Base-by-base conservation (phyloP, 2,888 invertebrate species). In the Hyalella azteca region DNA sequence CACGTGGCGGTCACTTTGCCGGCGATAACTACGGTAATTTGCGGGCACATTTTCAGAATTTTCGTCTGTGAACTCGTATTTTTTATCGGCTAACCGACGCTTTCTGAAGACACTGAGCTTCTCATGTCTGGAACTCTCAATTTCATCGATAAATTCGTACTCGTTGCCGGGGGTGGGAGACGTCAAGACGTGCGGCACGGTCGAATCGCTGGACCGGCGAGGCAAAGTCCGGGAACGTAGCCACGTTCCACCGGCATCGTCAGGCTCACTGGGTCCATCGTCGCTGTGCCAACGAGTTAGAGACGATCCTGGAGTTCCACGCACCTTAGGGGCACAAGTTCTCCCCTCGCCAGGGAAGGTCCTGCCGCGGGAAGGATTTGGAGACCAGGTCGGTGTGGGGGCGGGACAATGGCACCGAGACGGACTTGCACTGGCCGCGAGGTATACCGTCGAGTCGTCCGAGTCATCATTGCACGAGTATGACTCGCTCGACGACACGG, bases 71-170 rank as follows among this genome's bases (percentile, higher is more conserved):
- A 96, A 95, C 87, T 95, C 95, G 87, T 96, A 96, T 87, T 95
- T 95, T 87, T 96, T 96, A 86, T 96, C 95, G 0, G 96, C 96
- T 78, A 95, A 88, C 9, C 95, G 91, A 78, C 95, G 91, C 87
- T 94, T 94, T 9, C 95, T 91, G 87, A 94, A 95, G 86, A 93
- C 93, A 86, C 94, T 94, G n/a, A 95, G 91, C 86, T 95, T 95
- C 87, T 95, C 95, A 86, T 93, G 94, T 85, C 94, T 94, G 36
- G 85, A 82, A 7, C 91, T 91, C 85, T 93, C 93, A 7, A 92
- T 91, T 85, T 95, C 95, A 86, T 95, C 95, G 0, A 92, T 94
- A 86, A 95, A 95, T 78, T 95, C 95, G 87, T 95, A 95, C 0
- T 94, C 93, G 88, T 93, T 92, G 86, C 92, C 93, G 0, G 92